phyloP scores from a whole-genome alignment of 1,140 invertebrate species.

The Macrobrachium nipponense region DNA sequence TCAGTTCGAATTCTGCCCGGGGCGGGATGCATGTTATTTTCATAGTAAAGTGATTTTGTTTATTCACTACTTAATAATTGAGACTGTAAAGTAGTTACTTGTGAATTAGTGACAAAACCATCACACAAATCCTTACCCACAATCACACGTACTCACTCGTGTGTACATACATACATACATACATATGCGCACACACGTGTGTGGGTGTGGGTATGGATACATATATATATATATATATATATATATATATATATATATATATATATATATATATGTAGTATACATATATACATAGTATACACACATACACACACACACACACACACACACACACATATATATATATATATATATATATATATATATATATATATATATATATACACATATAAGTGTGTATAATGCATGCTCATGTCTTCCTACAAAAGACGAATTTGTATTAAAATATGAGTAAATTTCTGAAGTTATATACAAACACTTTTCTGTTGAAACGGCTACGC shows the following conservation, averaged over 20 bases:
- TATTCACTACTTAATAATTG: too few species aligned
- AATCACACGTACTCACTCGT: background rate
- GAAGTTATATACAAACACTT: too few species aligned
- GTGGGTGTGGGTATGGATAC: background rate
- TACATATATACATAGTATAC: too few species aligned
- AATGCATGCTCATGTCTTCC: background rate
- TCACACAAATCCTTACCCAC: too few species aligned
- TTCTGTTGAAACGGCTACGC: too few species aligned
- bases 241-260: constrained; percentile 26
- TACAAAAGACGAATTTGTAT: too few species aligned
- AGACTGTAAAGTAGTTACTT: too few species aligned
- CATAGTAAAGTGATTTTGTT: too few species aligned
- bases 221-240: constrained; percentile 7
- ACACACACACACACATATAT: background rate
- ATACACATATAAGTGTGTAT: background rate
- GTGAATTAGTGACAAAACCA: too few species aligned
- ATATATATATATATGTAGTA: constrained; percentile 12
- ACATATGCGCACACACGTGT: background rate
- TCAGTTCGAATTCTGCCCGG: too few species aligned
- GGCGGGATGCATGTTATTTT: too few species aligned
- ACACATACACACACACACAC: background rate
- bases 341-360: background rate
- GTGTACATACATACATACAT: background rate
- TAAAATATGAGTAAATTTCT: too few species aligned
- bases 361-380: background rate